phyloP scores from a whole-genome alignment of 2,888 invertebrate species.

The Conus canariensis region DNA sequence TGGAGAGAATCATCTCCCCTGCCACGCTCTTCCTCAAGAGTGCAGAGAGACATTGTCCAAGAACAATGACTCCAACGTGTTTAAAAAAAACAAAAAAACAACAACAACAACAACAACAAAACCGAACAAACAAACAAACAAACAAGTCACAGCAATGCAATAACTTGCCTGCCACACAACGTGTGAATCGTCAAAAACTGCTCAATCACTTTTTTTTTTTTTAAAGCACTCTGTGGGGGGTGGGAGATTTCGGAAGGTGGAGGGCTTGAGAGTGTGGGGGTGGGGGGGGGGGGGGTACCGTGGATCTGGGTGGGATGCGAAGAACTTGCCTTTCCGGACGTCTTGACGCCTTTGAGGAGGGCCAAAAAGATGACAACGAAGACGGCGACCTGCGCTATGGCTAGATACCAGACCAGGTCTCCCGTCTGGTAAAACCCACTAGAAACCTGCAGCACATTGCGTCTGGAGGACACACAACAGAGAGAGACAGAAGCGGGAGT shows the following conservation, averaged over 20 bases:
- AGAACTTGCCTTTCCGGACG: slow-evolving; percentile 74
- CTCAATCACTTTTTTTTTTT: too few species aligned
- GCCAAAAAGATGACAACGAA: slow-evolving; percentile 76
- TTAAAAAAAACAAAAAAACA: too few species aligned
- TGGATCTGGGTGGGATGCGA: background rate
- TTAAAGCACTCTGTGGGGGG: background rate
- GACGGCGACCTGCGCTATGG: slow-evolving; percentile 72
- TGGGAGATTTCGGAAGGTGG: too few species aligned
- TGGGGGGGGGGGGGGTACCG: background rate
- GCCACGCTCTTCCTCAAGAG: too few species aligned
- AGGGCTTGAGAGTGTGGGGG: too few species aligned
- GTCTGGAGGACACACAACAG: slow-evolving; percentile 58
- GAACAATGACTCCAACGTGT: too few species aligned
- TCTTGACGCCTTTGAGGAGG: slow-evolving; percentile 76
- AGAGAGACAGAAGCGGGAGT: background rate
- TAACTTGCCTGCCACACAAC: too few species aligned
- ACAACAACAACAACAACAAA: too few species aligned
- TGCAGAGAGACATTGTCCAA: too few species aligned
- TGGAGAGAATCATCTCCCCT: too few species aligned
- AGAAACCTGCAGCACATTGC: slow-evolving; percentile 73
- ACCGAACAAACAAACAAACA: too few species aligned
- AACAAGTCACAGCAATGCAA: too few species aligned
- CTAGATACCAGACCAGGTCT: slow-evolving; percentile 70
- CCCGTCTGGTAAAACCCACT: slow-evolving; percentile 73
- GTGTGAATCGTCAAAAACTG: background rate